Percentiles rank a stretch among this genome's conserved stretches.
These are phyloP conservation scores for Mustela lutreola DNA, from an alignment of 2,113 vertebrate species.

Conservation along the genomic window DNA sequence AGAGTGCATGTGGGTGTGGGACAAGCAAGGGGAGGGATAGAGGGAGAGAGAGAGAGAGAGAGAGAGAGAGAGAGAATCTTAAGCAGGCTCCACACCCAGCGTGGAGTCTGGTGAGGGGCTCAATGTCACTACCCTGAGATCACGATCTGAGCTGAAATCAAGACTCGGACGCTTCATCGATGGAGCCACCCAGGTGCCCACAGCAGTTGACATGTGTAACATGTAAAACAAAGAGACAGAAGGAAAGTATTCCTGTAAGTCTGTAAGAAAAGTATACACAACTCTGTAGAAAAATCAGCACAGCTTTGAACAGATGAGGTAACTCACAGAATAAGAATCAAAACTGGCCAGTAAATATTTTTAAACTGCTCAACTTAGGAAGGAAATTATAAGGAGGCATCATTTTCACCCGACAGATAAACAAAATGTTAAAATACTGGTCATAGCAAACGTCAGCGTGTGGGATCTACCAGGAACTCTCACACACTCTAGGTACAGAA, in stretches of 20 bases:
- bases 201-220: neutral
- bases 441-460: neutral
- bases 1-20: accelerated
- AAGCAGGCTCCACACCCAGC: neutral
- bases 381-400: neutral
- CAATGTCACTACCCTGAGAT: neutral
- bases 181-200: neutral
- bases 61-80: neutral
- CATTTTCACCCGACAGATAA: neutral
- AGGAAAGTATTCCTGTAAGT: neutral
- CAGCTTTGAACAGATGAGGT: neutral
- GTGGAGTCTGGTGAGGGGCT: neutral
- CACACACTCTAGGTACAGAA: neutral
- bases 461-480: neutral
- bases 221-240: neutral
- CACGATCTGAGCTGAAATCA: neutral
- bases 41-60: neutral
- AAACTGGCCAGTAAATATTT: neutral
- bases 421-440: neutral
- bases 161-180: neutral
- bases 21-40: neutral
- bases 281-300: neutral
- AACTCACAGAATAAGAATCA: neutral
- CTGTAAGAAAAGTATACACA: neutral
- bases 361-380: neutral